These are phyloP conservation scores for Helicoverpa zea DNA, from an alignment of 1,140 invertebrate genomes.

Conservation along the genomic window DNA sequence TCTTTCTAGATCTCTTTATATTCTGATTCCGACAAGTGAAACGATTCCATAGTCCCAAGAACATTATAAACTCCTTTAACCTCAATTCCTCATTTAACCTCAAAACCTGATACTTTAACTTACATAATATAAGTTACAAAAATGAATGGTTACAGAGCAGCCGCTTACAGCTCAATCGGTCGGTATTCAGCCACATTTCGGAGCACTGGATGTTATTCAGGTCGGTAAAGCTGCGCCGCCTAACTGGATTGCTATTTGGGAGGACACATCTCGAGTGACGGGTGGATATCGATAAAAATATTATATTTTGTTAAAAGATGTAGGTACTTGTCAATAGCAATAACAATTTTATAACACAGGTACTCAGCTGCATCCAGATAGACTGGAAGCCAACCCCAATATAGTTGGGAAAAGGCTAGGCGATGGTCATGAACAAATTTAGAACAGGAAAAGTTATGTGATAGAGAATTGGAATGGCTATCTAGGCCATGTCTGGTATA, in stretches of 20 bases:
- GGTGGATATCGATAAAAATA: neutral
- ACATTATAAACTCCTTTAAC: no score
- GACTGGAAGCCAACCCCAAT: no score
- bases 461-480: no score
- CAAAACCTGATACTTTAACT: neutral
- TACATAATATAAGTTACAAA: conserved; percentile 2
- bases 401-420: no score
- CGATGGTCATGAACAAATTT: no score
- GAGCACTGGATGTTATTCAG: conserved; percentile 43
- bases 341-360: neutral
- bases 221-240: conserved; percentile 46
- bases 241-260: conserved; percentile 43
- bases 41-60: no score
- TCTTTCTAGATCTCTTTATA: no score
- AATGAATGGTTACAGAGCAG: neutral
- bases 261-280: conserved; percentile 7
- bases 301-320: neutral
- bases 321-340: neutral
- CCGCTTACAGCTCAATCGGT: conserved; percentile 44
- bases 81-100: no score
- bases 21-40: no score
- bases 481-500: no score
- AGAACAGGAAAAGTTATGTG: no score
- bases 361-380: neutral
- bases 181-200: conserved; percentile 39